Conservation (phyloP, 2,888 invertebrate genomes). For the Tenthredo scrophulariae region DNA sequence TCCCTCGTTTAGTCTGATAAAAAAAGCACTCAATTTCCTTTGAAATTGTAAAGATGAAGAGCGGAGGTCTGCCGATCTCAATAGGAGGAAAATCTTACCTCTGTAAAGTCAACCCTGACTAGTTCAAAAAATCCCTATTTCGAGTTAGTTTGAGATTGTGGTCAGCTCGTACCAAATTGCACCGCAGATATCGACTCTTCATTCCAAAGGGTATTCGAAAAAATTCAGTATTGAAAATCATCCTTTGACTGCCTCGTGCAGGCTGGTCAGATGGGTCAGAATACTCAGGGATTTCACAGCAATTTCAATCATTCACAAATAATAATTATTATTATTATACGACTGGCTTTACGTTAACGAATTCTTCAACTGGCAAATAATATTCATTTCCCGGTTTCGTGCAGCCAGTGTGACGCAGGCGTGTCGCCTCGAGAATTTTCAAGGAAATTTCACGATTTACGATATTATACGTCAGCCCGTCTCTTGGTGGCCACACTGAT, state of each 20-base stretch:
- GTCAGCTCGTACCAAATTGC: too few relatives aligned
- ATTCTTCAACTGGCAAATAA: background rate
- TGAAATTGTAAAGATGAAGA: constrained; percentile 28
- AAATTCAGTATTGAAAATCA: background rate
- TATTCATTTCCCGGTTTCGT: background rate
- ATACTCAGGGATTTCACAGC: background rate
- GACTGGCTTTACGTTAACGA: background rate
- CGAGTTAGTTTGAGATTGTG: too few relatives aligned
- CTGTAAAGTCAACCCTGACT: too few relatives aligned
- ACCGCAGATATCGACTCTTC: too few relatives aligned
- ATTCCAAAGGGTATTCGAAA: too few relatives aligned
- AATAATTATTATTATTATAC: background rate
- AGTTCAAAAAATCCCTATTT: too few relatives aligned
- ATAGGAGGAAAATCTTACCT: background rate
- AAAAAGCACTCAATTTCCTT: constrained; percentile 38
- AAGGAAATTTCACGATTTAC: constrained; percentile 7
- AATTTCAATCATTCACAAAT: constrained; percentile 26
- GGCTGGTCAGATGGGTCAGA: constrained; percentile 8
- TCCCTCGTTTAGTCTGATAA: constrained; percentile 28
- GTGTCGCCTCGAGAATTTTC: background rate
- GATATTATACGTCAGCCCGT: constrained; percentile 14
- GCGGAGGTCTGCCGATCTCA: constrained; percentile 1
- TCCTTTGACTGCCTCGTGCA: background rate
- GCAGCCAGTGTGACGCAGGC: background rate
- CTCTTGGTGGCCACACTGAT: background rate